A percentile compares a stretch with the other conserved stretches of the same genome.
Evolutionary conservation across 2,888 invertebrate species (phyloP).

Genomic region (Amphipoea oculea): DNA sequence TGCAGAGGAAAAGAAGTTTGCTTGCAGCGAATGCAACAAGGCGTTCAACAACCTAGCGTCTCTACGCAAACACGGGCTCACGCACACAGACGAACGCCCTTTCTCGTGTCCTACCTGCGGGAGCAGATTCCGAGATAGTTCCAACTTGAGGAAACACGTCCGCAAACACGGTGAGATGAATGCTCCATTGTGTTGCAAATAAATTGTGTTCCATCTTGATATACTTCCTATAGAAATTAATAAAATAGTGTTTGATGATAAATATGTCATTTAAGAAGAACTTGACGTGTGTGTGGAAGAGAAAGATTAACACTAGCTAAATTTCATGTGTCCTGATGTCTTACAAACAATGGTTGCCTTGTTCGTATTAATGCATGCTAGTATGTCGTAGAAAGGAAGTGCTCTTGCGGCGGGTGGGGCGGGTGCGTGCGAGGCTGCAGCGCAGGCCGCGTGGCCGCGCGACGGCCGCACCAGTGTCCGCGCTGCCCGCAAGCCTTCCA

Average conservation of each 20-base stretch:
- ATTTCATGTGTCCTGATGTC: neutral
- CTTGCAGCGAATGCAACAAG: constrained; percentile 91
- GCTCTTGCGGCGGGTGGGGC: constrained; percentile 66
- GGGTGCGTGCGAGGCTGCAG: constrained; percentile 62
- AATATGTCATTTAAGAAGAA: neutral
- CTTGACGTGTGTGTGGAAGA: neutral
- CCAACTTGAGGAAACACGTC: constrained; percentile 93
- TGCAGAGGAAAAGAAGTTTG: constrained; percentile 88
- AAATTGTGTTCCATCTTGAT: neutral
- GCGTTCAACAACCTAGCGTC: constrained; percentile 91
- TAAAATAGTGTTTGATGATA: neutral
- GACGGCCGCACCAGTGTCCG: constrained; percentile 91
- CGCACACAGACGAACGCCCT: constrained; percentile 92
- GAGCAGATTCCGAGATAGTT: constrained; percentile 91
- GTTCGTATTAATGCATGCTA: constrained; percentile 38
- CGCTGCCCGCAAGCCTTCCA: constrained; percentile 92
- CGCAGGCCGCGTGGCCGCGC: constrained; percentile 68
- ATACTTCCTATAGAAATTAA: neutral
- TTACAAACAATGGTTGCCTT: neutral
- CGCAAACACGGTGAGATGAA: constrained; percentile 78
- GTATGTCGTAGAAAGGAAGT: constrained; percentile 70
- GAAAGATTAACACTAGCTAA: neutral
- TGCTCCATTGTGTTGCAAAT: neutral
- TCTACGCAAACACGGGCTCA: constrained; percentile 91
- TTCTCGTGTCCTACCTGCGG: constrained; percentile 91